Base-by-base conservation (phyloP, 2,888 invertebrate species). In the Mesodorylaimus sp. region DNA sequence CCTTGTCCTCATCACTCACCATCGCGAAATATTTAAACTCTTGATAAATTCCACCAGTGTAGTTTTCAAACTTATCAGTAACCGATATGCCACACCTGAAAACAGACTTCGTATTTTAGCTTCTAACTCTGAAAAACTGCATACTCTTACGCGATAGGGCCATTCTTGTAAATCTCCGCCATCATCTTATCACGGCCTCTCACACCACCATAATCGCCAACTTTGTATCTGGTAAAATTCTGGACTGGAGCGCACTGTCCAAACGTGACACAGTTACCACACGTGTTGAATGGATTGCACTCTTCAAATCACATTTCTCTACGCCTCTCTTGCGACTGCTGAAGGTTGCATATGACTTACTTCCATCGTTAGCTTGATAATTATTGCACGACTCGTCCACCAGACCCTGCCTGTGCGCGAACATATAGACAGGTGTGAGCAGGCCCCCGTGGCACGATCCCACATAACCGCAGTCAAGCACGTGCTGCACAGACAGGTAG, bases 371-470 rank as follows among this genome's bases (percentile, higher is more conserved):
- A 10, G 72, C 72, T 53, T 72, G 71, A 55, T 73, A 72, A 60
- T 72, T 72, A 58, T 72, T 73, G 58, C 71, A 72, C 1, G 71
- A 70, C 52, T 72, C 72, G 55, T 72, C 70, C 23, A 70, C 69
- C 43, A 72, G 69, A 36, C 72, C 72, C 47, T 64, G 57, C 21
- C 64, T 56, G 51, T 71, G 64, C 2, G 71, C 72, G 56, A 70
- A 72, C 43, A 63, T 55, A 57, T 68, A 72, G 10, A 72, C 71
- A 2, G 60, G 63, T 2, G 62, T 54, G 48, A 67, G 57, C 54
- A 62, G 60, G 43, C 65, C 65, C 19, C 66, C 66, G 47, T 61
- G 59, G 55, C 72, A 72, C 7, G 62, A 60, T 2, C 72, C 72
- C 5, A 71, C 70, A 32, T 61, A 58, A 2, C 63, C 69, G 57